These are phyloP conservation scores for Thera obeliscata DNA, from an alignment of 2,888 invertebrate genomes.

Conservation along the genomic window DNA sequence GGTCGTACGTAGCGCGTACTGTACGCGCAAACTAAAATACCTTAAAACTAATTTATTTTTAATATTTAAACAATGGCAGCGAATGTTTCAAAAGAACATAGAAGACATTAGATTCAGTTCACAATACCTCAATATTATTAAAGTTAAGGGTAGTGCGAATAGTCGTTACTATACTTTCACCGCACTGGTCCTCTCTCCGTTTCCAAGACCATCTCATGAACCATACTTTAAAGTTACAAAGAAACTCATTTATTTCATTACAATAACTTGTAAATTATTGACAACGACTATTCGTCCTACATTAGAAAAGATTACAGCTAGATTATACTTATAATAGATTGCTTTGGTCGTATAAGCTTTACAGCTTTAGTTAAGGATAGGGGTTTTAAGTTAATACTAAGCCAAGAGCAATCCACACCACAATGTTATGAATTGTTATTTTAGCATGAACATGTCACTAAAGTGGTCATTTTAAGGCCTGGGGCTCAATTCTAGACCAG, in stretches of 20 bases:
- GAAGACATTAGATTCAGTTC: constrained; percentile 64
- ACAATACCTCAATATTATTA: constrained; percentile 51
- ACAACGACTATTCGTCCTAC: constrained; percentile 51
- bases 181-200: not conserved
- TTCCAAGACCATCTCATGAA: not conserved
- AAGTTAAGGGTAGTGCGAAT: constrained; percentile 49
- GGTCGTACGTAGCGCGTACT: constrained; percentile 13
- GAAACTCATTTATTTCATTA: too few relatives aligned
- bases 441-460: too few relatives aligned
- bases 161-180: constrained; percentile 35
- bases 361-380: constrained; percentile 46
- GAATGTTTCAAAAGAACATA: constrained; percentile 57
- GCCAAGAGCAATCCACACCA: constrained; percentile 4
- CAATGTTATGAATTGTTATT: not conserved
- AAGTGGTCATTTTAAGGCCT: too few relatives aligned
- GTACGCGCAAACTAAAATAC: constrained; percentile 11
- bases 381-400: constrained; percentile 6
- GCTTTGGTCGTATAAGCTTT: constrained; percentile 69
- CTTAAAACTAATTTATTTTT: constrained; percentile 5
- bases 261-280: not conserved
- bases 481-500: too few relatives aligned
- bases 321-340: constrained; percentile 56
- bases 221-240: constrained; percentile 4
- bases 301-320: constrained; percentile 56
- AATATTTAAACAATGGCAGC: constrained; percentile 53